Conservation (phyloP, 2,113 vertebrate species). For the Channa argus region DNA sequence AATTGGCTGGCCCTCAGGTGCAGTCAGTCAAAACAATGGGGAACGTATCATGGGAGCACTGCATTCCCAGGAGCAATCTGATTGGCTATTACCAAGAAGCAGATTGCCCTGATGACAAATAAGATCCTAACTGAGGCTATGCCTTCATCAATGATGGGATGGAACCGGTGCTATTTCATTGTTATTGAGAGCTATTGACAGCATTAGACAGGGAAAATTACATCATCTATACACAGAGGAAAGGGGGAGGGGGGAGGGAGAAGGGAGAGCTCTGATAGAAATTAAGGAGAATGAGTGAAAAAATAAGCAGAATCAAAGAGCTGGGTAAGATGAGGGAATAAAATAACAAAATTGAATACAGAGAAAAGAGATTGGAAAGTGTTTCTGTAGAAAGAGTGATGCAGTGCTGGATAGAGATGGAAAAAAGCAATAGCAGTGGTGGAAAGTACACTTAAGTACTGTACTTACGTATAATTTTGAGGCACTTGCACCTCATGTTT, state of each 20-base stretch:
- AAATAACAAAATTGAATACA: slow-evolving; percentile 75
- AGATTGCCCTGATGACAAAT: slow-evolving; percentile 76
- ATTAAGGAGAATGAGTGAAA: slow-evolving; percentile 27
- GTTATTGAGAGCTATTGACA: slow-evolving; percentile 81
- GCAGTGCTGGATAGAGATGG: slow-evolving; percentile 49
- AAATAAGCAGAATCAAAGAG: slow-evolving; percentile 45
- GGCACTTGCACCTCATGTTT: slow-evolving; percentile 4
- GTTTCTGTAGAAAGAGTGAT: slow-evolving; percentile 49
- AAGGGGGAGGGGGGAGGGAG: slow-evolving; percentile 18
- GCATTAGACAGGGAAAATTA: slow-evolving; percentile 74
- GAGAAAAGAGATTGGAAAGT: slow-evolving; percentile 70
- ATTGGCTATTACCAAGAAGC: slow-evolving; percentile 80
- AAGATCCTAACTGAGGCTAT: slow-evolving; percentile 67
- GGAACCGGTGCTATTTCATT: slow-evolving; percentile 74
- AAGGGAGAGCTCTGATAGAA: slow-evolving; percentile 52
- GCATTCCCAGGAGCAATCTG: slow-evolving; percentile 68
- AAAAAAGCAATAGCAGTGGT: slow-evolving; percentile 15
- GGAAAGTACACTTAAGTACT: slow-evolving; percentile 52
- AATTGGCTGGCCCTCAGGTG: slow-evolving; percentile 75
- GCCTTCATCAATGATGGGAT: slow-evolving; percentile 73
- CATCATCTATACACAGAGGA: slow-evolving; percentile 64
- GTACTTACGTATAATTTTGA: slow-evolving; percentile 20
- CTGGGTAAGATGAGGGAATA: slow-evolving; percentile 59
- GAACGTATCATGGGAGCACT: slow-evolving; percentile 70
- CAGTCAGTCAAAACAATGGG: slow-evolving; percentile 81